Evolutionary conservation across 2,797 vertebrate species (phyloP).

Genomic region (Dipus sagitta): DNA sequence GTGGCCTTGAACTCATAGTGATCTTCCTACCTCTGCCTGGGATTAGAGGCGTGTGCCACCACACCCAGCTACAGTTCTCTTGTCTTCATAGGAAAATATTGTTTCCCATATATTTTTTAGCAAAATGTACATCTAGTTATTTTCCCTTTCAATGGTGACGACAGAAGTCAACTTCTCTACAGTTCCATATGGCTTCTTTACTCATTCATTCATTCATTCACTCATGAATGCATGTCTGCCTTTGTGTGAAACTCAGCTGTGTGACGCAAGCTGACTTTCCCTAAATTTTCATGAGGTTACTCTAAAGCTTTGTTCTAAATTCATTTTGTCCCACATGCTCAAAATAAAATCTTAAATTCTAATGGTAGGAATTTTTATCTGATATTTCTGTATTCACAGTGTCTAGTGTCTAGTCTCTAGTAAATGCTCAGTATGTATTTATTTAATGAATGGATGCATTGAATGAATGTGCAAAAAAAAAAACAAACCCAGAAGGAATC

Average conservation of each 20-base stretch:
- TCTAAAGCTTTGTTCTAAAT: slow-evolving; percentile 23
- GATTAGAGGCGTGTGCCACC: too few relatives aligned
- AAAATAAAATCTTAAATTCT: slow-evolving; percentile 49
- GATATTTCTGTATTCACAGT: slow-evolving; percentile 32
- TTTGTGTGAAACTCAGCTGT: not conserved
- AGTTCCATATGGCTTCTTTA: not conserved
- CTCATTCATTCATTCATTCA: not conserved
- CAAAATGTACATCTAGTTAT: slow-evolving; percentile 27
- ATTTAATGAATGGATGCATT: slow-evolving; percentile 56
- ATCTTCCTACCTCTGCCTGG: too few relatives aligned
- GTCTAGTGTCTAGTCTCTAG: slow-evolving; percentile 10
- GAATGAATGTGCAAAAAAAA: slow-evolving; percentile 68
- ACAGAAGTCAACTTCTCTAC: not conserved
- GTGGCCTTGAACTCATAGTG: too few relatives aligned
- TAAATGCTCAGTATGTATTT: slow-evolving; percentile 45
- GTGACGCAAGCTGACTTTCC: not conserved
- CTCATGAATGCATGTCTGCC: not conserved
- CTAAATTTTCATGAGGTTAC: not conserved
- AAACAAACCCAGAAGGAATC: not conserved
- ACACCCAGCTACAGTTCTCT: not conserved
- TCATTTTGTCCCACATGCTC: not conserved
- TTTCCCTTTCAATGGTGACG: slow-evolving; percentile 27
- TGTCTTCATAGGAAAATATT: slow-evolving; percentile 15
- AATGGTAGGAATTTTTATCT: slow-evolving; percentile 37
- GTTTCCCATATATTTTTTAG: not conserved